Percentiles rank a stretch among this genome's conserved stretches.
phyloP scores from a whole-genome alignment of 2,113 vertebrate species.

The Ptyas mucosa region DNA sequence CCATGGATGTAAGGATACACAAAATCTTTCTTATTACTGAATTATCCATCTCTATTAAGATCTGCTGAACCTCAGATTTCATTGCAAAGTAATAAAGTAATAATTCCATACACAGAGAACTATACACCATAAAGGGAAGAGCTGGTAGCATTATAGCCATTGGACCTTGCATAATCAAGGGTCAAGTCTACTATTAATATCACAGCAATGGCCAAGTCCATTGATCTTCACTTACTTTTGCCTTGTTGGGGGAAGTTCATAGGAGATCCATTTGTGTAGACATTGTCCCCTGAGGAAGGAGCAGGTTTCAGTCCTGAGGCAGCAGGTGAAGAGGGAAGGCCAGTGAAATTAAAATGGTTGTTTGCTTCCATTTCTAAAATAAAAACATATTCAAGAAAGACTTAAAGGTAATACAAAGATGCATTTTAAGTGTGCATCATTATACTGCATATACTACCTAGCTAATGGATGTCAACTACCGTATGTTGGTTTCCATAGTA shows the following conservation, averaged over 20 bases:
- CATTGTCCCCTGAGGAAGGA: conserved; percentile 88
- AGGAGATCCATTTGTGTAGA: conserved; percentile 87
- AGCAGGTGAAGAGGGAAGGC: conserved; percentile 81
- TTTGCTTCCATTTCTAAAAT: conserved; percentile 87
- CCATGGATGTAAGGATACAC: neutral
- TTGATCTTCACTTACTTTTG: conserved; percentile 81
- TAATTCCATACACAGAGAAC: neutral
- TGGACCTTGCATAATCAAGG: neutral
- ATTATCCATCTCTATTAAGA: neutral
- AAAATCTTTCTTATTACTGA: neutral
- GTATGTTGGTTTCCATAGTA: neutral
- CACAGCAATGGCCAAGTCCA: fast-evolving
- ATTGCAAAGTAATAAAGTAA: neutral
- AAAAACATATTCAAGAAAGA: conserved; percentile 27
- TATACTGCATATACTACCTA: neutral
- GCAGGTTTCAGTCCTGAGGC: conserved; percentile 94
- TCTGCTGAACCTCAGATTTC: neutral
- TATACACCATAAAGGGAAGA: neutral
- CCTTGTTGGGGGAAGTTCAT: conserved; percentile 87
- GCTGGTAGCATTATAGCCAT: neutral
- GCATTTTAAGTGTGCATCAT: neutral
- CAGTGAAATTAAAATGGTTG: conserved; percentile 89
- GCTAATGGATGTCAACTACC: neutral
- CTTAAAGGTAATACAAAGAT: conserved; percentile 27
- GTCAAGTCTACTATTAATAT: no score